These are phyloP conservation scores for Cremastinae sp. DNA, from an alignment of 2,888 invertebrate species.

Conservation along the genomic window DNA sequence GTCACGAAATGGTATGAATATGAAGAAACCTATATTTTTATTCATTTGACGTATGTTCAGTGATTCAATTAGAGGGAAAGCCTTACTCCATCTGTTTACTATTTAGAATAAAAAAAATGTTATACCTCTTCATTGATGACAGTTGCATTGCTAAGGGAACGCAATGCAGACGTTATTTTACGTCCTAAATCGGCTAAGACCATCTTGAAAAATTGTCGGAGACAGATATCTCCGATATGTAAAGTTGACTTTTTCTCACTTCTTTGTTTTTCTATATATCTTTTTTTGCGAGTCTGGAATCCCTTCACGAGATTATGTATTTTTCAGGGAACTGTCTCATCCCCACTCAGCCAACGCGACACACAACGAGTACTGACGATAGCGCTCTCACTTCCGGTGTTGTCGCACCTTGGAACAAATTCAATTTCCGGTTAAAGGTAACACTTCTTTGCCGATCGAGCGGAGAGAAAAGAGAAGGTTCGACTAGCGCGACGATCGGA, in stretches of 20 bases:
- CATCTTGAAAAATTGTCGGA: slow-evolving; percentile 84
- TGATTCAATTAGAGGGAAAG: slow-evolving; percentile 17
- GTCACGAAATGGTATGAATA: too few relatives aligned
- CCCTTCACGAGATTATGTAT: slow-evolving; percentile 31
- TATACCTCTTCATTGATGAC: slow-evolving; percentile 98
- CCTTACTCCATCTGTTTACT: slow-evolving; percentile 71
- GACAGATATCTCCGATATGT: slow-evolving; percentile 2
- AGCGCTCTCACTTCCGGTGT: slow-evolving; percentile 48
- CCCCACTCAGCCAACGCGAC: slow-evolving; percentile 61
- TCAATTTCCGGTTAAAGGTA: too few relatives aligned
- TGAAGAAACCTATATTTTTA: too few relatives aligned
- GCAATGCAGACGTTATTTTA: slow-evolving; percentile 98
- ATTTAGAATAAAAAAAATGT: slow-evolving; percentile 54
- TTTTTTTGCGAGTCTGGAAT: slow-evolving; percentile 6
- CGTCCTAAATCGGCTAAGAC: slow-evolving; percentile 99
- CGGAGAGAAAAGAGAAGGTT: too few relatives aligned
- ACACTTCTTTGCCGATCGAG: too few relatives aligned
- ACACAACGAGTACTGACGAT: slow-evolving; percentile 43
- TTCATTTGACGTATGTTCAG: slow-evolving; percentile 10
- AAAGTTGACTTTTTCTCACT: slow-evolving; percentile 11
- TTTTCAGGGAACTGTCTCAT: slow-evolving; percentile 34
- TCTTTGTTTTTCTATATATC: background rate
- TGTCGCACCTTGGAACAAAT: background rate
- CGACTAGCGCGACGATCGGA: too few relatives aligned
- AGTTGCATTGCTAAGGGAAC: slow-evolving; percentile 98